phyloP scores from a whole-genome alignment of 1,140 invertebrate species.

The Drosophila seguyi region DNA sequence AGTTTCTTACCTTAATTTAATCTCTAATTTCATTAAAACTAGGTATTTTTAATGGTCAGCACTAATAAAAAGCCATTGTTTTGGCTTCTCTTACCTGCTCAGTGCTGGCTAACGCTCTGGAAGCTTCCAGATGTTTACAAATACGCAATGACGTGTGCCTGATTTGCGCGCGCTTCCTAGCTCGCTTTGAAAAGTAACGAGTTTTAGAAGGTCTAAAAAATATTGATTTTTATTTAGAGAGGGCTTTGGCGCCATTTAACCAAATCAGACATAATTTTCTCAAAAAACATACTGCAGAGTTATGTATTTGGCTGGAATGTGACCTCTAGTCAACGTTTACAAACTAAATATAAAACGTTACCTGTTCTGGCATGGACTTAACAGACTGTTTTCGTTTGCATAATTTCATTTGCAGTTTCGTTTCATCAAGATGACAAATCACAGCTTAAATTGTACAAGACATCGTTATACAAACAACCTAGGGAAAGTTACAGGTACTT shows the following conservation, averaged over 20 bases:
- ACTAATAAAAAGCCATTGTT: conserved; percentile 17
- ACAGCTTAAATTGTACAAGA: conserved; percentile 47
- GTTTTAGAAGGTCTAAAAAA: conserved; percentile 12
- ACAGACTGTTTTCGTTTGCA: conserved; percentile 43
- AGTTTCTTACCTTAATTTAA: background rate
- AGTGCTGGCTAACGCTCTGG: conserved; percentile 19
- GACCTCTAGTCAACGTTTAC: background rate
- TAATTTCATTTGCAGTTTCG: conserved; percentile 35
- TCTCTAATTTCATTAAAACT: background rate
- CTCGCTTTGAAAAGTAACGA: conserved; percentile 41
- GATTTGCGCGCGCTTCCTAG: conserved; percentile 14
- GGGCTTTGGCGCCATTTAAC: conserved; percentile 16
- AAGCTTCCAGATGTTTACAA: conserved; percentile 24
- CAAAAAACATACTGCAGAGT: conserved; percentile 20
- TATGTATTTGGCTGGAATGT: conserved; percentile 17
- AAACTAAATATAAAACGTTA: conserved; percentile 34
- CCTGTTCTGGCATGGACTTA: conserved; percentile 51
- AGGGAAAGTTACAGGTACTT: conserved; percentile 47
- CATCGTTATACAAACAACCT: conserved; percentile 26
- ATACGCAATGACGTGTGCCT: conserved; percentile 14
- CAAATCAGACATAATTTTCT: conserved; percentile 32
- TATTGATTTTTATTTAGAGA: conserved; percentile 32
- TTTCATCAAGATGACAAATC: conserved; percentile 47
- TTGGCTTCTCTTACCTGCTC: conserved; percentile 1
- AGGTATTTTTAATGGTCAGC: background rate